A percentile compares a stretch with the other conserved stretches of the same genome.
These are phyloP conservation scores for Thalassarche chlororhynchos DNA, from an alignment of 2,113 vertebrate genomes.

Conservation along the genomic window DNA sequence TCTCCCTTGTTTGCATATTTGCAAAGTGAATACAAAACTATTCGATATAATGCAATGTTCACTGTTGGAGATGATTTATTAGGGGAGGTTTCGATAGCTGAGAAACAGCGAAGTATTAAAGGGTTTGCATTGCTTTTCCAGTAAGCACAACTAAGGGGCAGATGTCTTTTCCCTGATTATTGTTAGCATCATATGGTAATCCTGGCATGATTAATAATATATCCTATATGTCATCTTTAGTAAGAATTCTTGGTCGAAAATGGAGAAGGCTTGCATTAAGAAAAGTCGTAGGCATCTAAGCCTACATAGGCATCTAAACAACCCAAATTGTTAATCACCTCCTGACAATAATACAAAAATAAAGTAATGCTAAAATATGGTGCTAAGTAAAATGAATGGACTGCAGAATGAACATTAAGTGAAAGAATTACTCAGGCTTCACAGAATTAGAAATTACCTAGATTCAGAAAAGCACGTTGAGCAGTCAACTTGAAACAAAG, in stretches of 20 bases:
- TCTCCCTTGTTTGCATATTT: constrained; percentile 49
- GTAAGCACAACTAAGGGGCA: constrained; percentile 24
- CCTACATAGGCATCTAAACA: neutral
- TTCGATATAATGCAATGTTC: constrained; percentile 29
- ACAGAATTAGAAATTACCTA: neutral
- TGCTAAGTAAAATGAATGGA: neutral
- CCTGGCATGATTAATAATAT: neutral
- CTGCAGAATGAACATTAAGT: neutral
- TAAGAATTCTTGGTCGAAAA: neutral
- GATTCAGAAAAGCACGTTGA: neutral
- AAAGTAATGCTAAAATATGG: neutral
- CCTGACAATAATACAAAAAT: neutral
- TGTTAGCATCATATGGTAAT: neutral
- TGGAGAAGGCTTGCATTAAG: neutral
- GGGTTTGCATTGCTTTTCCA: neutral
- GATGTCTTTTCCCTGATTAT: neutral
- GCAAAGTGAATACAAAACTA: constrained; percentile 54
- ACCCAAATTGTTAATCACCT: neutral
- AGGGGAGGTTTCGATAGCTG: neutral
- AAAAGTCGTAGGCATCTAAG: neutral
- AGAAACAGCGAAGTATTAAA: constrained; percentile 11
- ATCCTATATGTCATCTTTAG: neutral
- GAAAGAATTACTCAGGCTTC: neutral
- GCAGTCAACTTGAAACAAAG: neutral
- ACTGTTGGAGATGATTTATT: constrained; percentile 23